These are phyloP conservation scores for Varecia variegata DNA, from an alignment of 2,797 vertebrate genomes.

Conservation along the genomic window DNA sequence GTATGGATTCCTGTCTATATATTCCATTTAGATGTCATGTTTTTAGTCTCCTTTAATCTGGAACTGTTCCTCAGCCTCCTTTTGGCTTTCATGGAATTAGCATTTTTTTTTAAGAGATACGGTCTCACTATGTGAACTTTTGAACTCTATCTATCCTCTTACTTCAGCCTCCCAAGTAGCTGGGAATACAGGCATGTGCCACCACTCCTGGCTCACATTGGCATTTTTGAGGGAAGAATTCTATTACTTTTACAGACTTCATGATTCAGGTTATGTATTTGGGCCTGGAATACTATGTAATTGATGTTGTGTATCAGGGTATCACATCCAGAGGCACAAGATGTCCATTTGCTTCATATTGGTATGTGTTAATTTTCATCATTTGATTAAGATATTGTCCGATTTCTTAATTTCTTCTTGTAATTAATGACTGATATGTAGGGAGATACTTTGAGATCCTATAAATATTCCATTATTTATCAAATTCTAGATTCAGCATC, in stretches of 20 bases:
- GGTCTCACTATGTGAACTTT: not conserved
- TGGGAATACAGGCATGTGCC: not conserved
- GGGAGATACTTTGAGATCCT: not conserved
- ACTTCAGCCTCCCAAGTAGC: not conserved
- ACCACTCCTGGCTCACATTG: not conserved
- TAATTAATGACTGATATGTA: not conserved
- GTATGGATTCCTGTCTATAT: not conserved
- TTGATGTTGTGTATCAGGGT: not conserved
- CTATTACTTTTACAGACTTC: not conserved
- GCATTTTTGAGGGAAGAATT: not conserved
- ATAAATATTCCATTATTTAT: not conserved
- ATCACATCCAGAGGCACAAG: not conserved
- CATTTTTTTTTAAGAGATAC: not conserved
- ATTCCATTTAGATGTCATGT: not conserved
- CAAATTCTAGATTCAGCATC: not conserved
- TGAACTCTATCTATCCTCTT: not conserved
- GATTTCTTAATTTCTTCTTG: constrained; percentile 20
- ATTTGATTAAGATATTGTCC: not conserved
- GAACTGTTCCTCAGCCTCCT: not conserved
- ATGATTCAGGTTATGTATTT: not conserved
- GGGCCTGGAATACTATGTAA: not conserved
- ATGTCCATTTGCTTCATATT: not conserved
- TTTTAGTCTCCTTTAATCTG: not conserved
- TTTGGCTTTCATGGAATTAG: not conserved
- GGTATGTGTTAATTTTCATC: constrained; percentile 17